Percentiles rank a stretch among this genome's conserved stretches.
These are phyloP conservation scores for Amphimallon solstitiale DNA, from an alignment of 2,888 invertebrate genomes.

Conservation along the genomic window DNA sequence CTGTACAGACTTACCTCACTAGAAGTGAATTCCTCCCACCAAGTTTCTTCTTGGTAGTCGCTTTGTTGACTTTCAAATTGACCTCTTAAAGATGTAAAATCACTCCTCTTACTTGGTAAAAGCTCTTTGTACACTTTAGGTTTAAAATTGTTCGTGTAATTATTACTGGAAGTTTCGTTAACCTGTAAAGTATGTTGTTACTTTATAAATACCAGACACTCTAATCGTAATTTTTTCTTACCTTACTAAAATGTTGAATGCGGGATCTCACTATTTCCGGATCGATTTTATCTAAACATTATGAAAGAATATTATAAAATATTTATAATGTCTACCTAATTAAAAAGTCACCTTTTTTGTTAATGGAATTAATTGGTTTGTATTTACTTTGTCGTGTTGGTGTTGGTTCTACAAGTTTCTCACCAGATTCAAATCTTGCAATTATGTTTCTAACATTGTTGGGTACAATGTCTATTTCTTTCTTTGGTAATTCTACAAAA, in stretches of 20 bases:
- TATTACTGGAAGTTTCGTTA: too few relatives aligned
- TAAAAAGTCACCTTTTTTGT: background rate
- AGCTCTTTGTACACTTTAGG: too few relatives aligned
- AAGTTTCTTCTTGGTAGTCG: background rate
- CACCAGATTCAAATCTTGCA: slow-evolving; percentile 19
- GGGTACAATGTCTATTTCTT: background rate
- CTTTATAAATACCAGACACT: too few relatives aligned
- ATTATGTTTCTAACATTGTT: slow-evolving; percentile 2
- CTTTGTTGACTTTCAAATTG: slow-evolving; percentile 3
- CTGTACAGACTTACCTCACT: background rate
- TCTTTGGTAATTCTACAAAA: background rate
- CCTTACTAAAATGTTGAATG: too few relatives aligned
- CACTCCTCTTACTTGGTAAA: background rate
- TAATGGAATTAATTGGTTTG: background rate
- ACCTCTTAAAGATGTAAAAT: background rate
- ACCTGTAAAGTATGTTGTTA: too few relatives aligned
- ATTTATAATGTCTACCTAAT: too few relatives aligned
- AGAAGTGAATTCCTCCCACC: too few relatives aligned
- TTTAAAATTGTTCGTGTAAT: too few relatives aligned
- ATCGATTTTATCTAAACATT: too few relatives aligned
- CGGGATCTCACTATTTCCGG: too few relatives aligned
- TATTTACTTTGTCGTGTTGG: background rate
- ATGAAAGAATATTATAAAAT: too few relatives aligned
- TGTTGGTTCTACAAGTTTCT: background rate
- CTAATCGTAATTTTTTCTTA: too few relatives aligned